Evolutionary conservation across 2,113 vertebrate species (phyloP), one percentile per base, ranked within the genome.

Genomic region (Nipponia nippon): DNA sequence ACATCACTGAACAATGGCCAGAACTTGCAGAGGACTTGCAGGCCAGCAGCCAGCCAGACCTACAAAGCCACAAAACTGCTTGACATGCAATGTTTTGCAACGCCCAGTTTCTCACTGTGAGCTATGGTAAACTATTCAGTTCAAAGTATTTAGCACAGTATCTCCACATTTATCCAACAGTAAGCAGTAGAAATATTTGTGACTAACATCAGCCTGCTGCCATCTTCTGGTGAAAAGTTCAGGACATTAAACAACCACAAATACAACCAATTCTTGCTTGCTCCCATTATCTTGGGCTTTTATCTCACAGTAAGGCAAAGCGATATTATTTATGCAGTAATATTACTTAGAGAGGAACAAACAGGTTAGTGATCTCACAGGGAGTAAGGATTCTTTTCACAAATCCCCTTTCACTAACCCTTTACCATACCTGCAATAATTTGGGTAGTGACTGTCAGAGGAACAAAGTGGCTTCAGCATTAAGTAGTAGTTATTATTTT

Each of bases 161-260:
- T 26, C n/a, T 71, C 26, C 76, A 25, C 13, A 2, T 46, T 71
- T 40, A 79, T 16, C 27, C n/a, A 67, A 65, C 10, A 47, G 26
- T 21, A 83, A 86, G 58, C 6, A 13, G 34, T 4, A 55, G 59
- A 61, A 86, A 56, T 71, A 34, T 18, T 32, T 30, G 36, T 25
- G 50, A 90, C 25, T 25, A 77, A 77, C 36, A 30, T 89, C 44
- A 55, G n/a, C n/a, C 62, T 93, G 50, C 96, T 97, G 97, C 96
- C 98, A 98, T 92, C 98, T 97, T 42, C 94, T 96, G 98, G 94
- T 71, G 52, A 84, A 49, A 71, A 69, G 87, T 61, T 89, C 36
- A 84, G 75, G 11, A 89, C 47, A 10, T 26, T 10, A 38, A 50
- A 58, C 20, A 52, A 38, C 2, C 0, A 2, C 38, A 53, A 55